phyloP scores from a whole-genome alignment of 2,888 invertebrate species.

The Pollenia griseotomentosa region DNA sequence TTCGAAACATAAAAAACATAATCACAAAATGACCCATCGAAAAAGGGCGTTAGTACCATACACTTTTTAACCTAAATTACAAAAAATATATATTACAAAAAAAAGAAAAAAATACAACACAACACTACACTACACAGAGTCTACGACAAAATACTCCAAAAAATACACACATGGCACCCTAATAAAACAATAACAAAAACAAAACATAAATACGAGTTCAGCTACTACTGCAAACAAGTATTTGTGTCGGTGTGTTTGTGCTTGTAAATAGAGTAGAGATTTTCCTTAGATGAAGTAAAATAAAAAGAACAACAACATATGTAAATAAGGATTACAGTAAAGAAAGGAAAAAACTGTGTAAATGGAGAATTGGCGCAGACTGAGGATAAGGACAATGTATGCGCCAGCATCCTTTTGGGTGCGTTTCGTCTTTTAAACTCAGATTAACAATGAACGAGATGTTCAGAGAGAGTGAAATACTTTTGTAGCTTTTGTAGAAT shows the following conservation, averaged over 20 bases:
- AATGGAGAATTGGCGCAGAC: slow-evolving; percentile 34
- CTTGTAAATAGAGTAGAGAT: slow-evolving; percentile 36
- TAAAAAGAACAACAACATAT: slow-evolving; percentile 16
- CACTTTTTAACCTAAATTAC: slow-evolving; percentile 76
- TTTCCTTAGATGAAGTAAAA: slow-evolving; percentile 42
- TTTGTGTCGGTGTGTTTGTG: background rate
- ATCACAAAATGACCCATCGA: slow-evolving; percentile 56
- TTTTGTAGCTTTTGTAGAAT: slow-evolving; percentile 72
- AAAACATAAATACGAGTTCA: slow-evolving; percentile 53
- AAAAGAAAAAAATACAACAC: slow-evolving; percentile 33
- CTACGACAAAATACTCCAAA: slow-evolving; percentile 77
- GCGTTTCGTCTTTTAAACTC: slow-evolving; percentile 58
- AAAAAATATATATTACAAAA: slow-evolving; percentile 48
- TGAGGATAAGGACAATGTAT: background rate
- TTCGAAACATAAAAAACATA: background rate
- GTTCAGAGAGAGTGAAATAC: slow-evolving; percentile 8
- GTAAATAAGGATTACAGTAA: slow-evolving; percentile 29
- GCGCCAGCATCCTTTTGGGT: slow-evolving; percentile 70
- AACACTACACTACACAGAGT: slow-evolving; percentile 33
- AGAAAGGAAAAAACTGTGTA: slow-evolving; percentile 3
- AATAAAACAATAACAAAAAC: slow-evolving; percentile 36
- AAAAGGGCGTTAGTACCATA: slow-evolving; percentile 76
- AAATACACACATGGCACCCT: slow-evolving; percentile 54
- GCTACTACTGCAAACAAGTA: slow-evolving; percentile 20
- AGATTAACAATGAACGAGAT: slow-evolving; percentile 6